Evolutionary conservation across 53 echinoderm and acorn worm species (phyloP), one percentile per base, ranked within the genome.

Genomic region (Paracentrotus lividus): DNA sequence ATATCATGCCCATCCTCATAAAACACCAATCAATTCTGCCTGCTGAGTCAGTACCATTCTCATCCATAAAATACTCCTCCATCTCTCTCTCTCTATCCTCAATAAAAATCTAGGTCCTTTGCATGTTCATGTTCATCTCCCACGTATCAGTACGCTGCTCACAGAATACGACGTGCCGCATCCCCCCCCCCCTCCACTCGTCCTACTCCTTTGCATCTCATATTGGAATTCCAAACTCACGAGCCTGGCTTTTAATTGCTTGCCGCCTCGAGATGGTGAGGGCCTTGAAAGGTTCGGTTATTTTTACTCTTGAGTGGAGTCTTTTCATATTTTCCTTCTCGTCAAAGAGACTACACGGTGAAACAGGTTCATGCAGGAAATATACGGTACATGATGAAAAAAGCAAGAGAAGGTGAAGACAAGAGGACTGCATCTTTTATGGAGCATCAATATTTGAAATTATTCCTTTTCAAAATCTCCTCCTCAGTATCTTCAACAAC

Each of bases 171-270:
- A 18, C 24, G 24, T 81, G 81, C 18, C 55, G 36, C 34, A 54
- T 21, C 56, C 54, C 34, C 56, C 1, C 51, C 78, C 78, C 47
- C 84, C 27, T 4, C 78, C 56, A 36, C 1, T 29, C 78, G 42
- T 26, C 84, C 27, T 4, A 44, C 56, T 20, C 45, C 45, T 4
- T 27, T 4, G 32, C 54, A 53, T 56, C 54, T 56, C 53, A 86
- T 86, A 86, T 86, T 86, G 86, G 86, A 86, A 86, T 86, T 86
- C 86, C 86, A 54, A 86, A 36, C 31, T 55, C 86, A 86, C 86
- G 38, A 56, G 56, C 86, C 40, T 34, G 55, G 20, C 12, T 86
- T 86, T 86, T 86, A 86, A 86, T 86, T 86, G 86, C 86, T 55
- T 56, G 36, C 56, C 86, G 86, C 86, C 86, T 86, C 53, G 57